Percentiles rank a stretch among this genome's conserved stretches.
Evolutionary conservation across 37 sponge, comb jelly and placozoan species (phyloP).

Genomic region (Mnemiopsis leidyi): DNA sequence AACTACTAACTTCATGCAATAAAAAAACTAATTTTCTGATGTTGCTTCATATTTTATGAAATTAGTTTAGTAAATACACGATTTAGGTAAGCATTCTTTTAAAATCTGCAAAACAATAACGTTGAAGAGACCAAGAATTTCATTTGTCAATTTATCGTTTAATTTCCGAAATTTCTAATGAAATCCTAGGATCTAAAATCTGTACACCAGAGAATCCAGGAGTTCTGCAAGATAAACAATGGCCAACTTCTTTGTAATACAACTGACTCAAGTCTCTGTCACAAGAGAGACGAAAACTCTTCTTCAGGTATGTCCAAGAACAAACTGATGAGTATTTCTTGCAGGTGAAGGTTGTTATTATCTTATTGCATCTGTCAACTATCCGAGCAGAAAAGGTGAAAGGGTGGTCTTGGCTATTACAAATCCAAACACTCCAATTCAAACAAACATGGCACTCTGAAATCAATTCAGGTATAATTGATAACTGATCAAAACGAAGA

Average conservation of each 20-base stretch:
- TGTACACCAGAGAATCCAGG: background rate
- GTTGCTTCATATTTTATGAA: too few species aligned
- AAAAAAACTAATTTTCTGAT: too few species aligned
- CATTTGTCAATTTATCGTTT: too few species aligned
- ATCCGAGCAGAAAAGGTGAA: background rate
- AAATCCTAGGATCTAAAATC: background rate
- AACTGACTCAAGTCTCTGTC: background rate
- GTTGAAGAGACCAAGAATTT: too few species aligned
- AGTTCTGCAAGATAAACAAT: background rate
- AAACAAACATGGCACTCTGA: background rate
- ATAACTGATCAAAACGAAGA: background rate
- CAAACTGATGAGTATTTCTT: too few species aligned
- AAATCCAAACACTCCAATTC: background rate
- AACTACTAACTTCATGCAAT: too few species aligned
- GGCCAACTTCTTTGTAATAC: background rate
- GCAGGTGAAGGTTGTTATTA: background rate
- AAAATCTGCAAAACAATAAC: too few species aligned
- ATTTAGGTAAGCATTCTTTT: too few species aligned
- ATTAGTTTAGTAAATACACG: too few species aligned
- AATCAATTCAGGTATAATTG: background rate
- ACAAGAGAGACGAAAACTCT: background rate
- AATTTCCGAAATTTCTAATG: background rate
- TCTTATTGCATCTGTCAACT: background rate
- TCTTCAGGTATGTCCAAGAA: background rate
- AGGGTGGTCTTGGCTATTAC: background rate